Evolutionary conservation across 2,113 vertebrate genomes (phyloP).

Genomic region (Acinonyx jubatus): DNA sequence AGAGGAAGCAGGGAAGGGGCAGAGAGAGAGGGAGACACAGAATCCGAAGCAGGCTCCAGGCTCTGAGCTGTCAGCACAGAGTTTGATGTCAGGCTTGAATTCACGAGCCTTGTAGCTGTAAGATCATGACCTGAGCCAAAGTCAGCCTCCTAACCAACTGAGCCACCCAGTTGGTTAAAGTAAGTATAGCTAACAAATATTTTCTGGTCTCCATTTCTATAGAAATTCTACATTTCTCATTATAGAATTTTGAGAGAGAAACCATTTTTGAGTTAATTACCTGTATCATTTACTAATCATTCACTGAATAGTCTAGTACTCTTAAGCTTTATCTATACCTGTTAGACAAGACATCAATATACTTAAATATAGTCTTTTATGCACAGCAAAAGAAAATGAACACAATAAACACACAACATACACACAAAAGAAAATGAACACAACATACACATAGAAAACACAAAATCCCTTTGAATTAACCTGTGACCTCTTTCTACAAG

Average conservation of each 20-base stretch:
- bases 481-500: neutral
- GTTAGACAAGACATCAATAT: neutral
- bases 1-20: too few species aligned
- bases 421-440: neutral
- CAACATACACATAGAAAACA: neutral
- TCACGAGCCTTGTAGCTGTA: too few species aligned
- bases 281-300: neutral
- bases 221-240: neutral
- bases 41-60: too few species aligned
- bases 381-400: neutral
- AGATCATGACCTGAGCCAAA: too few species aligned
- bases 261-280: neutral
- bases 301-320: neutral
- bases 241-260: neutral
- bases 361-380: neutral
- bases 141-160: too few species aligned
- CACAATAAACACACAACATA: too few species aligned
- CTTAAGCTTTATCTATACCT: neutral
- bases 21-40: too few species aligned
- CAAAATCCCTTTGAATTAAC: neutral
- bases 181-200: neutral
- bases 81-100: too few species aligned
- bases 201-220: neutral
- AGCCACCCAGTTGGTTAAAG: too few species aligned
- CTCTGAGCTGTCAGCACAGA: too few species aligned